Percentiles rank a stretch among this genome's conserved stretches.
These are phyloP conservation scores for Limnephilus lunatus DNA, from an alignment of 2,888 invertebrate species.

Conservation along the genomic window DNA sequence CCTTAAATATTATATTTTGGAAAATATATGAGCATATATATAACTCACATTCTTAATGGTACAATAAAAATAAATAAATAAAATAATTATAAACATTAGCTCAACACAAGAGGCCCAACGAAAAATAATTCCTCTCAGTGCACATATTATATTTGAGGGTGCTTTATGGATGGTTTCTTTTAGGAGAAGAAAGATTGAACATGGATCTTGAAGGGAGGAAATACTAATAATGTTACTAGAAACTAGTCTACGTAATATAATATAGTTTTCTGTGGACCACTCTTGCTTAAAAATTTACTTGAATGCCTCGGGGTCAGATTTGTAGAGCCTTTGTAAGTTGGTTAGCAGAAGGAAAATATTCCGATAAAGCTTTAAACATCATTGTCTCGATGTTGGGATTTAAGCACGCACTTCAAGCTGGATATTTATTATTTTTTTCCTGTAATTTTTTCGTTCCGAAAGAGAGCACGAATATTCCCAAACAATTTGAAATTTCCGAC, in stretches of 20 bases:
- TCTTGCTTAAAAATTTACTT: neutral
- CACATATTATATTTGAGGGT: too few species aligned
- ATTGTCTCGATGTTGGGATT: slow-evolving; percentile 16
- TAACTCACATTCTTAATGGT: too few species aligned
- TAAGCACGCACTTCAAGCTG: slow-evolving; percentile 22
- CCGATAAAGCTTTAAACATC: slow-evolving; percentile 33
- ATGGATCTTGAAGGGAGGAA: too few species aligned
- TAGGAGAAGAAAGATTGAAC: too few species aligned
- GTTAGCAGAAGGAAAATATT: neutral
- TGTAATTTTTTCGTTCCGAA: neutral
- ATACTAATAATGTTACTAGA: neutral
- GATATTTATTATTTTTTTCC: neutral
- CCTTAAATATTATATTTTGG: too few species aligned
- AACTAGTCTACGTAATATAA: neutral
- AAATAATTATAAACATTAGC: too few species aligned
- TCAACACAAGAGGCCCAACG: too few species aligned
- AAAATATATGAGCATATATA: too few species aligned
- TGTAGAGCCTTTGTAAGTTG: neutral
- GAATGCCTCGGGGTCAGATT: neutral
- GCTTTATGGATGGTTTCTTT: too few species aligned
- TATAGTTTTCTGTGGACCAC: neutral
- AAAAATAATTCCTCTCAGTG: too few species aligned
- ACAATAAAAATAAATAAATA: too few species aligned
- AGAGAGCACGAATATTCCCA: neutral
- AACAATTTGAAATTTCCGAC: neutral